phyloP scores from a whole-genome alignment of 2,797 vertebrate genomes.

The Catostomus latipinnis region DNA sequence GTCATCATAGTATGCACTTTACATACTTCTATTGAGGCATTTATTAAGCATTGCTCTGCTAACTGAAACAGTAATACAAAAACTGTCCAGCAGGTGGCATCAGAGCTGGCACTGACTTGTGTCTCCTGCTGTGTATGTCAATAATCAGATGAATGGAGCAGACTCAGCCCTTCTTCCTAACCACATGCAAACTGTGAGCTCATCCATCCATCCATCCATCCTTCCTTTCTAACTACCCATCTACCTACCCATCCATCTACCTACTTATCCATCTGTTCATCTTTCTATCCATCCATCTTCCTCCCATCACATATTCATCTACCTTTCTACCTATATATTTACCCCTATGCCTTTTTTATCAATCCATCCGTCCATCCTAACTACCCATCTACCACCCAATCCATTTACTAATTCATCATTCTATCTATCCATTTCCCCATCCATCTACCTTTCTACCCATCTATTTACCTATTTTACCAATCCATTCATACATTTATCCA shows the following conservation, averaged over 20 bases:
- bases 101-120: neutral
- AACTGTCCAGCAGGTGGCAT: slow-evolving; percentile 41
- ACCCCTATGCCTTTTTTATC: too few relatives aligned
- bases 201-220: neutral
- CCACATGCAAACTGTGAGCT: slow-evolving; percentile 52
- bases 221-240: neutral
- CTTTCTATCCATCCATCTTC: too few relatives aligned
- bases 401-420: neutral
- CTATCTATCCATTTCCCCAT: neutral
- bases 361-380: too few relatives aligned
- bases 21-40: neutral
- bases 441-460: neutral
- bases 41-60: neutral
- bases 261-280: too few relatives aligned
- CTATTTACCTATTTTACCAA: neutral
- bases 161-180: slow-evolving; percentile 23
- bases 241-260: neutral
- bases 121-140: slow-evolving; percentile 24
- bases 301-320: too few relatives aligned
- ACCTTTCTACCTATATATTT: too few relatives aligned
- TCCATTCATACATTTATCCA: too few relatives aligned
- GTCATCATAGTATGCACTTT: too few relatives aligned
- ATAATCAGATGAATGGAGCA: slow-evolving; percentile 24
- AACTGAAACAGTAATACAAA: slow-evolving; percentile 15
- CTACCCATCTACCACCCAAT: too few relatives aligned